Conservation (phyloP, 2,113 vertebrate species). For the Triplophysa dalaica region DNA sequence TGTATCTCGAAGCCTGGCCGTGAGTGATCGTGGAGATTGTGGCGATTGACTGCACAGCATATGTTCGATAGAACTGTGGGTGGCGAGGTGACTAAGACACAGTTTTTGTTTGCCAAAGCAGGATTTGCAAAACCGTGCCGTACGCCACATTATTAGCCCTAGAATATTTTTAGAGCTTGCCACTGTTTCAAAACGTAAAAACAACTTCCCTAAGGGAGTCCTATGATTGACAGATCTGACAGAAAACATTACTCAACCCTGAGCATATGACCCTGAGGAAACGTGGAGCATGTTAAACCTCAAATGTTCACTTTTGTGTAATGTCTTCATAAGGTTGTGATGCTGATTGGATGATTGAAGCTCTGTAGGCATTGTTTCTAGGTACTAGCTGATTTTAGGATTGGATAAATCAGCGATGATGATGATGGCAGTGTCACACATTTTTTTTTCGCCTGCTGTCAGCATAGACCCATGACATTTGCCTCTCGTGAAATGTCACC, state of each 20-base stretch:
- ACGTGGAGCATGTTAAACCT: background rate
- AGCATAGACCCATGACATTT: constrained; percentile 48
- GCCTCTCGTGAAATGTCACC: constrained; percentile 50
- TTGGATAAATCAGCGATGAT: constrained; percentile 51
- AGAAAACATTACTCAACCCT: background rate
- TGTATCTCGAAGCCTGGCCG: background rate
- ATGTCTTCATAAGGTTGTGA: background rate
- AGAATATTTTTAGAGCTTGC: background rate
- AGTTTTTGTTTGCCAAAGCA: too few relatives aligned
- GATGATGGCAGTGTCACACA: constrained; percentile 60
- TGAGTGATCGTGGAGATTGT: too few relatives aligned
- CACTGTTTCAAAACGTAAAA: background rate
- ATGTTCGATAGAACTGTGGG: too few relatives aligned
- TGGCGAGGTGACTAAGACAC: too few relatives aligned
- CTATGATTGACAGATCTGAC: constrained; percentile 6
- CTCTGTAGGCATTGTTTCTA: constrained; percentile 46
- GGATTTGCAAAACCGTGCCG: too few relatives aligned
- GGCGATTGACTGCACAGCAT: too few relatives aligned
- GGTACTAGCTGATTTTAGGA: constrained; percentile 57
- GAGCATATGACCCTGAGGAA: background rate
- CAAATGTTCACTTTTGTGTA: background rate
- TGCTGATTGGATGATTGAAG: constrained; percentile 50
- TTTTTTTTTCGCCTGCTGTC: constrained; percentile 30
- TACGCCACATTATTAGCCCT: too few relatives aligned
- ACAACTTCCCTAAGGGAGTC: background rate